A percentile compares a stretch with the other conserved stretches of the same genome.
Evolutionary conservation across 2,113 vertebrate genomes (phyloP).

Genomic region (Dolichallabes microphthalmus): DNA sequence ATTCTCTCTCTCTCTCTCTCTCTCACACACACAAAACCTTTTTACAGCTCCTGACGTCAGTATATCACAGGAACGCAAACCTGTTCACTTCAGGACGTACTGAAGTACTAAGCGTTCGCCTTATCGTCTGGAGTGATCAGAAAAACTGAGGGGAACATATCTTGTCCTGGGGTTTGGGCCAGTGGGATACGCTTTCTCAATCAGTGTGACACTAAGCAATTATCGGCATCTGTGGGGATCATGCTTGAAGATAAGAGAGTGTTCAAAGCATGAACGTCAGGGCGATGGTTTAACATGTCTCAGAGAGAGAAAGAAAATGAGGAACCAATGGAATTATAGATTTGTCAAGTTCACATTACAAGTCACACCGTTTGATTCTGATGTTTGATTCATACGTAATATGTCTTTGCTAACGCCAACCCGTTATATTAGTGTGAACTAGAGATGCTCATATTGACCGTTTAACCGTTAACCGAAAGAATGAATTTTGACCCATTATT

Average conservation of each 20-base stretch:
- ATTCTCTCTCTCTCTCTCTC: neutral
- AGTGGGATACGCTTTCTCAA: neutral
- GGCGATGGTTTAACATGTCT: neutral
- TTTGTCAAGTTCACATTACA: too few relatives aligned
- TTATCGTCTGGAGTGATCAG: too few relatives aligned
- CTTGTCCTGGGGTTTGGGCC: too few relatives aligned
- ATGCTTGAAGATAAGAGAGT: neutral
- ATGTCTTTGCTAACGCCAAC: too few relatives aligned
- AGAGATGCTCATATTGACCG: too few relatives aligned
- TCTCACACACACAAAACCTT: neutral
- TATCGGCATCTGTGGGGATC: neutral
- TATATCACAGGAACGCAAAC: too few relatives aligned
- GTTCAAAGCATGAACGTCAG: neutral
- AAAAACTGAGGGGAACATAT: too few relatives aligned
- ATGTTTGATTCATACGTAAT: too few relatives aligned
- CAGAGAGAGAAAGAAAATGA: neutral
- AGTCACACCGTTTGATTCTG: too few relatives aligned
- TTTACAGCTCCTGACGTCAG: neutral
- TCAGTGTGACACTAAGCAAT: neutral
- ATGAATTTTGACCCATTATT: too few relatives aligned
- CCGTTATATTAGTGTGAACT: too few relatives aligned
- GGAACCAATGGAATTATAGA: neutral
- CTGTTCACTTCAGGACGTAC: neutral
- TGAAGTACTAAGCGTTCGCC: neutral
- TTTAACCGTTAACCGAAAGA: too few relatives aligned